Evolutionary conservation across 2,888 invertebrate species (phyloP).

Genomic region (Drosophila rubida): DNA sequence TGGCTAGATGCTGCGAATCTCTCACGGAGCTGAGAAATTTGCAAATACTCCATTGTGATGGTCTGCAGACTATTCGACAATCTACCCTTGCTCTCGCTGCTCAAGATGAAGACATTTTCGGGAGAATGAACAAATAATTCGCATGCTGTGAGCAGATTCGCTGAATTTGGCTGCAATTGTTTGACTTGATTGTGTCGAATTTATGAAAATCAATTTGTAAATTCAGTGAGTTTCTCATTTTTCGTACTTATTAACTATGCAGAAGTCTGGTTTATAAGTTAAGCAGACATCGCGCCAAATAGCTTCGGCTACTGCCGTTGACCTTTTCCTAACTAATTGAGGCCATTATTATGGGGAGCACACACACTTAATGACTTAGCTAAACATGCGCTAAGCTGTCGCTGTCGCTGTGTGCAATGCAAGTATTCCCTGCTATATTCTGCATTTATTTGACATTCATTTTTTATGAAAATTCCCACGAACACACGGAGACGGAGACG

Average conservation of each 20-base stretch:
- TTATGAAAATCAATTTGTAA: background rate
- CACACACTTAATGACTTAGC: slow-evolving; percentile 35
- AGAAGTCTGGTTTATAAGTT: too few species aligned
- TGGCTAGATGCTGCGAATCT: slow-evolving; percentile 47
- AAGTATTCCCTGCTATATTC: background rate
- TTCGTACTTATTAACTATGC: too few species aligned
- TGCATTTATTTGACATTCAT: slow-evolving; percentile 29
- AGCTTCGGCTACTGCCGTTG: background rate
- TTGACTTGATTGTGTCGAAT: background rate
- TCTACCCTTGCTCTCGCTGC: slow-evolving; percentile 51
- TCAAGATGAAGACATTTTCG: background rate
- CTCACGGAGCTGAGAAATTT: slow-evolving; percentile 48
- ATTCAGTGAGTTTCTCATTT: background rate
- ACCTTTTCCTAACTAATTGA: slow-evolving; percentile 29
- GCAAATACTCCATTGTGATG: slow-evolving; percentile 29
- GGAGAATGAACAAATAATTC: slow-evolving; percentile 14
- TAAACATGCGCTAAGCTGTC: slow-evolving; percentile 41
- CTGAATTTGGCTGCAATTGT: background rate
- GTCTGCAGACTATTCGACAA: slow-evolving; percentile 33
- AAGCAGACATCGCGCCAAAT: background rate
- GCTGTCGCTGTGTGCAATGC: slow-evolving; percentile 4
- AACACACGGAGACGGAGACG: too few species aligned
- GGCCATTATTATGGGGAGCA: slow-evolving; percentile 16
- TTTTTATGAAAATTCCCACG: slow-evolving; percentile 67
- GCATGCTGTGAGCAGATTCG: slow-evolving; percentile 39